These are phyloP conservation scores for Bombus soroeensis DNA, from an alignment of 1,140 invertebrate genomes.

Conservation along the genomic window DNA sequence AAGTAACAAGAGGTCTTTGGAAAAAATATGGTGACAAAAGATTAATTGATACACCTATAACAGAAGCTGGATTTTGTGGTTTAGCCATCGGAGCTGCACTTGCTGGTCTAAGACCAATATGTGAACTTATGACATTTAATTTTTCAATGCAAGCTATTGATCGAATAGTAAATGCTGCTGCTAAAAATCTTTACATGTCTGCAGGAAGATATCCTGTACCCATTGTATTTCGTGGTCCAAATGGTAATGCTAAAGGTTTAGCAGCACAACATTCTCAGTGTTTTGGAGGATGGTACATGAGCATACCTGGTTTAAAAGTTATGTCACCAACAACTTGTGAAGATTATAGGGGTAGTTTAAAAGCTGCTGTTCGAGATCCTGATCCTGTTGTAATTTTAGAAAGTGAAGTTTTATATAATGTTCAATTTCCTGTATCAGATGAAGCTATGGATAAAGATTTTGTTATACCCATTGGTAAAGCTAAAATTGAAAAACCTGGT, in stretches of 20 bases:
- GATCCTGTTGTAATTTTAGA: slow-evolving; percentile 89
- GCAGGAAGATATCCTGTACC: slow-evolving; percentile 87
- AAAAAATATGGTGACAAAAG: slow-evolving; percentile 98
- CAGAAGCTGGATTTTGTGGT: slow-evolving; percentile 97
- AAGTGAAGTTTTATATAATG: slow-evolving; percentile 88
- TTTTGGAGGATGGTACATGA: slow-evolving; percentile 88
- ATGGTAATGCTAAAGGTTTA: slow-evolving; percentile 88
- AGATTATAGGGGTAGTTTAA: slow-evolving; percentile 88
- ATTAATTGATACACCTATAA: slow-evolving; percentile 99
- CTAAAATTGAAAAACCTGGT: slow-evolving; percentile 89
- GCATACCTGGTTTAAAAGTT: slow-evolving; percentile 90
- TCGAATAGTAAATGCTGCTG: slow-evolving; percentile 89
- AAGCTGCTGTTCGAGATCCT: slow-evolving; percentile 87
- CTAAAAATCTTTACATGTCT: slow-evolving; percentile 88
- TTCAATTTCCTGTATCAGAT: slow-evolving; percentile 76
- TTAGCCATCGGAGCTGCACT: slow-evolving; percentile 97
- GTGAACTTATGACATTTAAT: slow-evolving; percentile 93
- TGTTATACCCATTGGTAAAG: slow-evolving; percentile 89
- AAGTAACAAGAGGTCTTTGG: slow-evolving; percentile 95
- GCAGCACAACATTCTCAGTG: slow-evolving; percentile 91
- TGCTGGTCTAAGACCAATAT: slow-evolving; percentile 87
- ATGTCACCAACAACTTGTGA: slow-evolving; percentile 88
- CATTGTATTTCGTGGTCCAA: slow-evolving; percentile 90
- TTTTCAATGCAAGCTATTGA: slow-evolving; percentile 92
- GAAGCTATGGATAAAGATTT: slow-evolving; percentile 87